Conservation (phyloP, 2,888 invertebrate species). For the Drepanosiphum platanoidis region DNA sequence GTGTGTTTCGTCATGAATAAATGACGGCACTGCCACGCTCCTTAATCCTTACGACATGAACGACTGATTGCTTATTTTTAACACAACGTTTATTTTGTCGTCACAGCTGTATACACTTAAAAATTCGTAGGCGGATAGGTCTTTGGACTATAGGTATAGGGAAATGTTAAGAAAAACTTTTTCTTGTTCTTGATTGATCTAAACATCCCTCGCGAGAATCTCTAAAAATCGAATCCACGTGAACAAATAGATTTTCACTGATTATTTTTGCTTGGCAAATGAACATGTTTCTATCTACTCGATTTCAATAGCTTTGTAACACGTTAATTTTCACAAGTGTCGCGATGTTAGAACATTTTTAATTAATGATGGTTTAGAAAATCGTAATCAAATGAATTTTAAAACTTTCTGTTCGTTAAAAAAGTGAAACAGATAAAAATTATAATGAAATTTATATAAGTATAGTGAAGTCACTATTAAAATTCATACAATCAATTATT, state of each 20-base stretch:
- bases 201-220: not conserved
- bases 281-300: too few species aligned
- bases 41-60: too few species aligned
- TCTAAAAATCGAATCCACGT: not conserved
- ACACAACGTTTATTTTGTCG: too few species aligned
- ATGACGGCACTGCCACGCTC: not conserved
- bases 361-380: not conserved
- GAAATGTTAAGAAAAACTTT: too few species aligned
- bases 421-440: not conserved
- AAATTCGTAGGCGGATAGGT: too few species aligned
- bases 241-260: not conserved
- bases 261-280: not conserved
- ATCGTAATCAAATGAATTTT: not conserved
- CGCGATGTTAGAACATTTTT: not conserved
- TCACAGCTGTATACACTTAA: too few species aligned
- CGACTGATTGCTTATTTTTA: not conserved
- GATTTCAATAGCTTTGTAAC: not conserved
- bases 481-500: not conserved
- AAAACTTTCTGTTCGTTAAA: not conserved
- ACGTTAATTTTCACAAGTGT: not conserved
- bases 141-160: too few species aligned
- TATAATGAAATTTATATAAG: not conserved
- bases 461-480: not conserved
- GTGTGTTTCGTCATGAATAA: not conserved
- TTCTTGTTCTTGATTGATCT: too few species aligned